Evolutionary conservation across 2,113 vertebrate species (phyloP).

Genomic region (Gymnarchus niloticus): DNA sequence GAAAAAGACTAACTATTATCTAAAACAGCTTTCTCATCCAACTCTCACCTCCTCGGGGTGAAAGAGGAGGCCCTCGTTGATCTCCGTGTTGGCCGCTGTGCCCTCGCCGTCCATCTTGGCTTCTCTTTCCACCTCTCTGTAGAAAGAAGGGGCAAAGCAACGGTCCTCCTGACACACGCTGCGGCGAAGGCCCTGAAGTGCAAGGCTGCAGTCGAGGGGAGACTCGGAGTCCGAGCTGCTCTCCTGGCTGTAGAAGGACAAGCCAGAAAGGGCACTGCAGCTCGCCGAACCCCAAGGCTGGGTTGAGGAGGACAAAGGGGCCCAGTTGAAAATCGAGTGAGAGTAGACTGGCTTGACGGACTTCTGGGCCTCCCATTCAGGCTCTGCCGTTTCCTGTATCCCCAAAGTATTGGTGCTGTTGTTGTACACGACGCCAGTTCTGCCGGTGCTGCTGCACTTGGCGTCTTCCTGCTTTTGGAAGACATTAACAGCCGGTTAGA

Average conservation of each 20-base stretch:
- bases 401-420: not conserved
- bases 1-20: not conserved
- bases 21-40: not conserved
- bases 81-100: not conserved
- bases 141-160: slow-evolving; percentile 9
- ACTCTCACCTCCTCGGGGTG: slow-evolving; percentile 20
- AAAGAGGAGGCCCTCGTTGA: slow-evolving; percentile 23
- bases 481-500: not conserved
- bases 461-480: not conserved
- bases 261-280: not conserved
- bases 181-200: not conserved
- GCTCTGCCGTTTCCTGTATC: slow-evolving; percentile 18
- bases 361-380: not conserved
- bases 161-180: slow-evolving; percentile 24
- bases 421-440: no score
- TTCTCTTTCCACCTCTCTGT: slow-evolving; percentile 12
- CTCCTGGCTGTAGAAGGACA: slow-evolving; percentile 19
- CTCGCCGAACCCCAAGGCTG: not conserved
- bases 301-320: not conserved
- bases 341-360: not conserved
- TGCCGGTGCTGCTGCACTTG: not conserved
- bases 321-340: not conserved
- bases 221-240: not conserved
- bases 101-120: not conserved
- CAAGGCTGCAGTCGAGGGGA: not conserved